Percentiles rank a stretch among this genome's conserved stretches.
Conservation (phyloP, 2,888 invertebrate species). For the Ennomos fuscantarius region DNA sequence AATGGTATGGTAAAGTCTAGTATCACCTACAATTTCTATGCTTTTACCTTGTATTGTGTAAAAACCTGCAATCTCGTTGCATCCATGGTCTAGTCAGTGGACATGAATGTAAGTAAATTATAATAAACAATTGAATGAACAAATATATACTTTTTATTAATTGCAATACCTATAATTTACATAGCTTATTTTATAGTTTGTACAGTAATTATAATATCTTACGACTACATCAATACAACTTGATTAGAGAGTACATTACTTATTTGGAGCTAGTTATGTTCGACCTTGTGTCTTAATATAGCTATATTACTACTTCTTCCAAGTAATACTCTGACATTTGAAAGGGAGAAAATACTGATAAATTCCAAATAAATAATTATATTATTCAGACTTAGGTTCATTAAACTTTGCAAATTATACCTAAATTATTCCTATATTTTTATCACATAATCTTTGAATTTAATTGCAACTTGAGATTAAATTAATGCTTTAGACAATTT, state of each 20-base stretch:
- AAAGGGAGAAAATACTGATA: no score
- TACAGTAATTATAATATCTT: no score
- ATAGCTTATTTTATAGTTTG: background rate
- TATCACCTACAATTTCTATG: background rate
- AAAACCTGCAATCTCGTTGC: constrained; percentile 50
- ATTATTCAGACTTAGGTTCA: no score
- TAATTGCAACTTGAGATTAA: no score
- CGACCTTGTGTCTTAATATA: background rate
- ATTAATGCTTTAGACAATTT: no score
- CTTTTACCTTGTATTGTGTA: constrained; percentile 20
- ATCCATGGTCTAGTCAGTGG: constrained; percentile 60
- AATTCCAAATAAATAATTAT: no score
- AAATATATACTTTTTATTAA: constrained; percentile 44
- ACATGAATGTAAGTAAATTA: constrained; percentile 55
- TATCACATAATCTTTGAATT: no score
- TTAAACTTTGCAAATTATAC: no score
- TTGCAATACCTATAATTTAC: background rate
- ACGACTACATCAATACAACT: background rate
- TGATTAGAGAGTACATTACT: constrained; percentile 1
- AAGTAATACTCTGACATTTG: no score
- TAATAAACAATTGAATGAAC: constrained; percentile 55
- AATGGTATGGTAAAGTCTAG: no score
- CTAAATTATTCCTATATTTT: no score
- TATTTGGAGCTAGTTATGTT: no score
- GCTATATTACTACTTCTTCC: background rate